Evolutionary conservation across 2,888 invertebrate species (phyloP), one percentile per base, ranked within the genome.

Genomic region (Erannis defoliaria): DNA sequence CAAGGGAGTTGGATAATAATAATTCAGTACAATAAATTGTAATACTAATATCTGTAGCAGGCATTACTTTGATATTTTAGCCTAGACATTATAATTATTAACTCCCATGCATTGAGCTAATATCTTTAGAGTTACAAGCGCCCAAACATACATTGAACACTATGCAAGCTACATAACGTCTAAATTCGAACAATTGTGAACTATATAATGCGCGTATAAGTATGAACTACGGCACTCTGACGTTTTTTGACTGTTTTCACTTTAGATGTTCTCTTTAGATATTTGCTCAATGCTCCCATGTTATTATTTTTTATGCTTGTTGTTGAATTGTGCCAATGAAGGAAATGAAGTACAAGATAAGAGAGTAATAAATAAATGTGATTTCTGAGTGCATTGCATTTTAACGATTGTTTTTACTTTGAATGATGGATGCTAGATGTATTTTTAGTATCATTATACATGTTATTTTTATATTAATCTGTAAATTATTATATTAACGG

Each of bases 261-360:
- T n/a, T n/a, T n/a, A n/a, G n/a, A n/a, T n/a, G n/a, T n/a, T n/a
- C n/a, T n/a, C n/a, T n/a, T n/a, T n/a, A n/a, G n/a, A n/a, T n/a
- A n/a, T n/a, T n/a, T n/a, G n/a, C n/a, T n/a, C n/a, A n/a, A n/a
- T n/a, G n/a, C n/a, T n/a, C n/a, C 2, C 16, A 14, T 18, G 16
- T 37, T 37, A 9, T 6, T 33, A 12, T 10, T 33, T 63, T 43
- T 54, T 57, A 49, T 55, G 42, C 46, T 55, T 62, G 14, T 42
- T 60, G 64, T 53, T 42, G 40, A 48, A 50, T 50, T 60, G 67
- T 67, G 67, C 64, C 67, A 65, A 63, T 60, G 37, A 51, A 19
- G 56, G 55, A 53, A 45, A 51, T 38, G 38, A 46, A 53, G 58
- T 58, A 58, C 58, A 58, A 57, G n/a, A 14, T 0, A 37, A 1